These are phyloP conservation scores for Lethenteron reissneri DNA, from an alignment of 2,113 vertebrate species.

Conservation along the genomic window DNA sequence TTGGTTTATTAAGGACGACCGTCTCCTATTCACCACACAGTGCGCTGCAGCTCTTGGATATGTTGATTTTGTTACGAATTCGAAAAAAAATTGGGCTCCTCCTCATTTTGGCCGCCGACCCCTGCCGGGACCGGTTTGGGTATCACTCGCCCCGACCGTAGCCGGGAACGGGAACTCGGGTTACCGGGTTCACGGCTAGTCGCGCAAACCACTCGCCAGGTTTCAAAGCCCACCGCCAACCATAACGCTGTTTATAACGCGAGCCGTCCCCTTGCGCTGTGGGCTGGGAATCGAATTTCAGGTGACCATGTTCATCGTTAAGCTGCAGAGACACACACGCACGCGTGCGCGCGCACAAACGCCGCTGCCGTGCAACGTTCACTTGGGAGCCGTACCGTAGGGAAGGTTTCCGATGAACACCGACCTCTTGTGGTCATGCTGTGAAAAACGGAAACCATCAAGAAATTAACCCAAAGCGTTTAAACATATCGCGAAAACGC, in stretches of 20 bases:
- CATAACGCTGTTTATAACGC: neutral
- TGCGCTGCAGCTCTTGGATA: too few species aligned
- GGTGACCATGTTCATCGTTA: neutral
- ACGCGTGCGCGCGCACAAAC: neutral
- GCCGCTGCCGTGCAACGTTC: neutral
- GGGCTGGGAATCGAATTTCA: neutral
- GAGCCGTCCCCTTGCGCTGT: neutral
- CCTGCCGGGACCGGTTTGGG: too few species aligned
- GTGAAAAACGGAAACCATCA: conserved; percentile 11
- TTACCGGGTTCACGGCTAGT: too few species aligned
- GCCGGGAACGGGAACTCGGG: too few species aligned
- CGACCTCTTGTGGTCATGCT: conserved; percentile 64
- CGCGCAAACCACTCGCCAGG: too few species aligned
- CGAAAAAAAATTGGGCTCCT: too few species aligned
- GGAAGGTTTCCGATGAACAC: conserved; percentile 71
- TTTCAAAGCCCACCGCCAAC: neutral
- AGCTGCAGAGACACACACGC: neutral
- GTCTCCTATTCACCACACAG: too few species aligned
- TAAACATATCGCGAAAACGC: neutral
- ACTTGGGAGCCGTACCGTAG: conserved; percentile 41
- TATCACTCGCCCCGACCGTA: too few species aligned
- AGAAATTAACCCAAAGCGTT: neutral
- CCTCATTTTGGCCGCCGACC: too few species aligned
- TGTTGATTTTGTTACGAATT: too few species aligned
- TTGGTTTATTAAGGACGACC: too few species aligned